These are phyloP conservation scores for Apodemus sylvaticus DNA, from an alignment of 2,113 vertebrate species.

Conservation along the genomic window DNA sequence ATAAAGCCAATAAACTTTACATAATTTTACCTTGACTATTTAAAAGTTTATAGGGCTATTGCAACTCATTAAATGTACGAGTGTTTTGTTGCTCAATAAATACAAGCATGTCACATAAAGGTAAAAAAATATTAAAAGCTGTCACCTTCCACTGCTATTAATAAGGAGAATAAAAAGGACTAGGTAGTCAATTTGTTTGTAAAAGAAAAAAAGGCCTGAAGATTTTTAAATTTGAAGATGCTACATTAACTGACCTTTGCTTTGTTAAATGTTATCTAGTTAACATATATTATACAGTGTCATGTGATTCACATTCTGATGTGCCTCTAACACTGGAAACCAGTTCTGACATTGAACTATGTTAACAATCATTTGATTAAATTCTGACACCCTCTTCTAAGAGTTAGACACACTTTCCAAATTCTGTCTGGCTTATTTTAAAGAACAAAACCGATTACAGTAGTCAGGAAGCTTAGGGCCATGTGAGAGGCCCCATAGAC, in stretches of 20 bases:
- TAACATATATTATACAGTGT: slow-evolving; percentile 68
- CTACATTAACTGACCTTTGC: slow-evolving; percentile 77
- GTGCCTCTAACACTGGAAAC: neutral
- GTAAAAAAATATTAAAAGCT: slow-evolving; percentile 64
- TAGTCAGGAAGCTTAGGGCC: neutral
- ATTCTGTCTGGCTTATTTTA: neutral
- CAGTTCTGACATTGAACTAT: neutral
- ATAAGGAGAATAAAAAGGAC: slow-evolving; percentile 41
- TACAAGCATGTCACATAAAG: slow-evolving; percentile 72
- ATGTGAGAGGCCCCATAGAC: too few relatives aligned
- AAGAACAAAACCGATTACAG: neutral
- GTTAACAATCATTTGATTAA: neutral
- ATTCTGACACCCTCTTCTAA: neutral
- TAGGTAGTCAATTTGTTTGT: slow-evolving; percentile 66
- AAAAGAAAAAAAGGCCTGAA: slow-evolving; percentile 62
- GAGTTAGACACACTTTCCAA: too few relatives aligned
- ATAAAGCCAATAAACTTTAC: slow-evolving; percentile 63
- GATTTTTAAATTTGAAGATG: slow-evolving; percentile 76
- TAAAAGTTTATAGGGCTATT: slow-evolving; percentile 78
- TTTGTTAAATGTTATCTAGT: slow-evolving; percentile 63
- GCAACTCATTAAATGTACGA: slow-evolving; percentile 78
- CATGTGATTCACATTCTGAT: slow-evolving; percentile 5
- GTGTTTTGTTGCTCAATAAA: slow-evolving; percentile 74
- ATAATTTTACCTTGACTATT: slow-evolving; percentile 70
- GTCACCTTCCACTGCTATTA: slow-evolving; percentile 15